phyloP scores from a whole-genome alignment of 1,140 invertebrate genomes.

The Ips typographus region DNA sequence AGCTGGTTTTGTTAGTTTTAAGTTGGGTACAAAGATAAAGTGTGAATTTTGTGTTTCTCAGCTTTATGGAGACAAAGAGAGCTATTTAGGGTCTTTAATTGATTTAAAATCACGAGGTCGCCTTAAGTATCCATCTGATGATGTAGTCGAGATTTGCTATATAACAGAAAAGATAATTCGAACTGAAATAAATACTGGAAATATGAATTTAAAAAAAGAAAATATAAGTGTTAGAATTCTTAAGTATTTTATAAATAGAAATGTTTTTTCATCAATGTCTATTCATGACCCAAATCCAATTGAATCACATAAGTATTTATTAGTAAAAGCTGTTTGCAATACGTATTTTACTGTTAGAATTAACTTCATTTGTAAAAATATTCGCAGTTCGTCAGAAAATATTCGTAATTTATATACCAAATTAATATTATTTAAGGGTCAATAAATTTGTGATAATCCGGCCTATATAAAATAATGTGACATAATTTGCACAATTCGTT shows the following conservation, averaged over 20 bases:
- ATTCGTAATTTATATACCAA: slow-evolving; percentile 12
- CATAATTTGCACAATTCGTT: no score
- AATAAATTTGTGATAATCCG: slow-evolving; percentile 4
- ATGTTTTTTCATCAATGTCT: slow-evolving; percentile 14
- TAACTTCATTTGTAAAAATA: slow-evolving; percentile 16
- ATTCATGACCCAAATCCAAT: slow-evolving; percentile 8
- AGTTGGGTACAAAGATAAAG: slow-evolving; percentile 10
- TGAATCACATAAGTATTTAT: slow-evolving; percentile 21
- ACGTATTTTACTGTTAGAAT: slow-evolving; percentile 16
- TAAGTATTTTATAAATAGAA: neutral
- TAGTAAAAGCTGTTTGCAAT: slow-evolving; percentile 24
- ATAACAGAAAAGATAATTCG: slow-evolving; percentile 4
- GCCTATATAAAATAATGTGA: no score
- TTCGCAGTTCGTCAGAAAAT: neutral
- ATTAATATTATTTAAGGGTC: slow-evolving; percentile 26
- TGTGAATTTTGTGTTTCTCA: no score
- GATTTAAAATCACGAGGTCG: slow-evolving; percentile 21
- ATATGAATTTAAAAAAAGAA: slow-evolving; percentile 4
- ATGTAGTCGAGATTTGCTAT: slow-evolving; percentile 8
- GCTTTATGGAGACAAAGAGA: no score
- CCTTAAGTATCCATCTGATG: slow-evolving; percentile 7
- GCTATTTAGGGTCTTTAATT: slow-evolving; percentile 20
- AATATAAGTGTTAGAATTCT: neutral
- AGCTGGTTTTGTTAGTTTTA: slow-evolving; percentile 32
- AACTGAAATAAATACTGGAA: neutral